Base-by-base conservation (phyloP, 2,113 vertebrate species). In the Chiloscyllium plagiosum region DNA sequence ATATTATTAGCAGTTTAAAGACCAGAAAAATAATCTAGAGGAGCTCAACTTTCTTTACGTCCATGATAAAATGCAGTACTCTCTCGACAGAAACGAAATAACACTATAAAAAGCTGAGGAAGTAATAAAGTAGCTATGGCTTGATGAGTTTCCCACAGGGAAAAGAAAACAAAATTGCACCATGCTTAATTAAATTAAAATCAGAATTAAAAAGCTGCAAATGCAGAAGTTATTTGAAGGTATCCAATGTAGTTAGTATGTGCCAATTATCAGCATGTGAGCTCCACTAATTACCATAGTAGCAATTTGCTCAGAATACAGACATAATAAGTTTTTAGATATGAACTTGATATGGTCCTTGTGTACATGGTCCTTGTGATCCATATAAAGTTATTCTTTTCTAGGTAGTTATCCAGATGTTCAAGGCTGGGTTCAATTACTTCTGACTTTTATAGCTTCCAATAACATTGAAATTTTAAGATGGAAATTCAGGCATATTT, bases 111-210 rank as follows among this genome's bases (percentile, higher is more conserved):
- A 95, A 70, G 3, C 69, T 24, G 94, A 95, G 68, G 94, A 95
- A 76, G 94, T 95, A 95, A 95, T 95, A 95, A 95, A 95, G 94
- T 33, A 95, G 13, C 20, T 10, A 50, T 76, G 69, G 68, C 52
- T 95, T 95, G 94, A 70, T 50, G 42, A 61, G 68, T 3, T 95
- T 69, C 68, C 29, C 26, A 4, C 19, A 76, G 42, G 52, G 94
- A 95, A 95, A 95, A 95, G 94, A 95, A 95, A 95, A 95, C 69
- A 95, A 47, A 72, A 52, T 95, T 72, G 72, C 19, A 72, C 68
- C 47, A 29, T 76, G 69, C 42, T 72, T 95, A 95, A 95, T 95
- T 47, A 95, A 50, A 76, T 47, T 47, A 72, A 95, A 70, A 95
- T 72, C 94, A 95, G 72, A 50, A 33, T 72, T 50, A 52, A 61